Conservation (phyloP, 1,140 invertebrate species). For the Melanaphis sacchari region DNA sequence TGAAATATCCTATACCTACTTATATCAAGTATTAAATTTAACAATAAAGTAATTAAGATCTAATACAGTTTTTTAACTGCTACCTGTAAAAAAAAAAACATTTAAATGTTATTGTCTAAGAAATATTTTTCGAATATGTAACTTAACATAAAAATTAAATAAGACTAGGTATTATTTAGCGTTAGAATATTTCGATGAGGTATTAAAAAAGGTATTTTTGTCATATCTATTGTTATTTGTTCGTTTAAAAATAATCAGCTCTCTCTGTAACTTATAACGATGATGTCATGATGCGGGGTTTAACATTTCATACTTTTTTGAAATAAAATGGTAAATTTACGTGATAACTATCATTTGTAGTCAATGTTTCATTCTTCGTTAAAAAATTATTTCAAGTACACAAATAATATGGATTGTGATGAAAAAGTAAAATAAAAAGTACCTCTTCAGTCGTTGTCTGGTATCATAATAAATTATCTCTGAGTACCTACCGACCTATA, state of each 20-base stretch:
- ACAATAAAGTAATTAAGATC: not conserved
- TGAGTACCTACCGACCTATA: not conserved
- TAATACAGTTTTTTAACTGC: not conserved
- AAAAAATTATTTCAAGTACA: not conserved
- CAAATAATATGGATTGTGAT: not conserved
- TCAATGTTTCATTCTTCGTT: not conserved
- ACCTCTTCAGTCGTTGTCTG: not conserved
- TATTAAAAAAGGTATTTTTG: not conserved
- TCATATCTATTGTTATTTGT: constrained; percentile 8
- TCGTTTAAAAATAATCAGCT: not conserved
- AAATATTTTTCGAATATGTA: not conserved
- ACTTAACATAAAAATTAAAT: not conserved
- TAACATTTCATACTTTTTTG: not conserved
- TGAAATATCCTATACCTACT: too few relatives aligned
- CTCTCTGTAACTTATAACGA: not conserved
- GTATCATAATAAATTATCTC: not conserved
- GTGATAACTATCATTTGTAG: not conserved
- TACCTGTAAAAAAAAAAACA: too few relatives aligned
- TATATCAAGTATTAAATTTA: not conserved
- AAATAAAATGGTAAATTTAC: not conserved
- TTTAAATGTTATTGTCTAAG: not conserved
- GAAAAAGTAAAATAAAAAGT: not conserved
- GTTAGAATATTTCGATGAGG: not conserved
- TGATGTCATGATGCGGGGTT: not conserved
- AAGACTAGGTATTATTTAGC: not conserved